A percentile compares a stretch with the other conserved stretches of the same genome.
Evolutionary conservation across 2,113 vertebrate species (phyloP).

Genomic region (Zootoca vivipara): DNA sequence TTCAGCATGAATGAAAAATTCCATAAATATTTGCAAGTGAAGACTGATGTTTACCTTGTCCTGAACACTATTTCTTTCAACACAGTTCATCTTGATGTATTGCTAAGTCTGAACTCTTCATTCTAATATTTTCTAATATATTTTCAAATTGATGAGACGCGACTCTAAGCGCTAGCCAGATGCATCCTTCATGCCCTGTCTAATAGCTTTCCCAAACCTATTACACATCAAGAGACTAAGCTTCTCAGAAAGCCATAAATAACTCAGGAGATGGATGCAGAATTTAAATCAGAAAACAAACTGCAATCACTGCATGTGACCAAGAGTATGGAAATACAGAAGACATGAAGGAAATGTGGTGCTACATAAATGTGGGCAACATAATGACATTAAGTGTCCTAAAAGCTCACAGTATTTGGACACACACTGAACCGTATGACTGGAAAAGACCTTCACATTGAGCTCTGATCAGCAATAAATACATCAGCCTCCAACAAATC

Average conservation of each 20-base stretch:
- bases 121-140: background rate
- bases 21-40: conserved; percentile 4
- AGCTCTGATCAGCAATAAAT: background rate
- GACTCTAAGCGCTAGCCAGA: background rate
- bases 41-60: background rate
- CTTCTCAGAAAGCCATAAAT: conserved; percentile 7
- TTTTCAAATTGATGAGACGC: conserved; percentile 28
- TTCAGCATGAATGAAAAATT: background rate
- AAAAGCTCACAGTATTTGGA: background rate
- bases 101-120: conserved; percentile 1
- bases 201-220: conserved; percentile 17
- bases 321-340: background rate
- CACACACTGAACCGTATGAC: background rate
- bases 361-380: background rate
- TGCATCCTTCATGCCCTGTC: conserved; percentile 16
- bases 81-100: background rate
- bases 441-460: background rate
- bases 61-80: conserved; percentile 22
- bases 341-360: background rate
- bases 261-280: background rate
- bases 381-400: background rate
- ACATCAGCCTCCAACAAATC: background rate
- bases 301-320: background rate
- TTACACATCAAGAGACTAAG: background rate
- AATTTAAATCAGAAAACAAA: conserved; percentile 20